Evolutionary conservation across 2,888 invertebrate genomes (phyloP).

Genomic region (Hetaerina titia): DNA sequence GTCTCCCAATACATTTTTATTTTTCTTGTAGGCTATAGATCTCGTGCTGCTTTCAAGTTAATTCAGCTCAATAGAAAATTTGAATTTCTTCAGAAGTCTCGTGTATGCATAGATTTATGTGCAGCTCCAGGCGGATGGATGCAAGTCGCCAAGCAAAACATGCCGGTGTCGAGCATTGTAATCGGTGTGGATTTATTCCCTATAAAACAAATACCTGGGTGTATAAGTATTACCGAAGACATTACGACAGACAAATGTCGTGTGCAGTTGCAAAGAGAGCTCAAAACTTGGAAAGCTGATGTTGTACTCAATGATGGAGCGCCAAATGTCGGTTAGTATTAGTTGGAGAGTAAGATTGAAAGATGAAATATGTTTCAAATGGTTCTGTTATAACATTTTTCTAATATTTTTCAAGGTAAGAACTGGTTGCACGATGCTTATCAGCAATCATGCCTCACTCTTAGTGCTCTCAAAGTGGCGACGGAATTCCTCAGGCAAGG

Average conservation of each 20-base stretch:
- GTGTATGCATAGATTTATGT: slow-evolving; percentile 98
- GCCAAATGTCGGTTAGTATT: slow-evolving; percentile 90
- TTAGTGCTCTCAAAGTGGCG: slow-evolving; percentile 95
- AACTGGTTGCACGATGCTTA: slow-evolving; percentile 99
- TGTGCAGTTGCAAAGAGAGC: slow-evolving; percentile 87
- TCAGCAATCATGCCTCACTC: slow-evolving; percentile 92
- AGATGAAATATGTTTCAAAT: background rate
- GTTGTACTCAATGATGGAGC: slow-evolving; percentile 98
- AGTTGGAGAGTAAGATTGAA: background rate
- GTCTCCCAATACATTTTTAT: background rate
- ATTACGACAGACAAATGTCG: slow-evolving; percentile 98
- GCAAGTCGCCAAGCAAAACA: slow-evolving; percentile 98
- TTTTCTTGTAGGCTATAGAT: slow-evolving; percentile 88
- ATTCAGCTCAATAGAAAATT: slow-evolving; percentile 98
- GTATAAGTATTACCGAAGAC: slow-evolving; percentile 93
- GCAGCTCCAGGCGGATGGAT: slow-evolving; percentile 99
- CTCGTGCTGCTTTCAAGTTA: slow-evolving; percentile 99
- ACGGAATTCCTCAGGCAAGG: slow-evolving; percentile 92
- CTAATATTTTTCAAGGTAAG: slow-evolving; percentile 79
- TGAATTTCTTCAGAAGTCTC: slow-evolving; percentile 96
- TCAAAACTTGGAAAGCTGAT: slow-evolving; percentile 98
- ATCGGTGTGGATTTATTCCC: slow-evolving; percentile 98
- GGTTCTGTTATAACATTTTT: background rate
- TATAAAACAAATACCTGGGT: slow-evolving; percentile 93
- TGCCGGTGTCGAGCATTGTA: slow-evolving; percentile 97